Conservation (phyloP, 2,888 invertebrate species). For the Phyto melanocephala region DNA sequence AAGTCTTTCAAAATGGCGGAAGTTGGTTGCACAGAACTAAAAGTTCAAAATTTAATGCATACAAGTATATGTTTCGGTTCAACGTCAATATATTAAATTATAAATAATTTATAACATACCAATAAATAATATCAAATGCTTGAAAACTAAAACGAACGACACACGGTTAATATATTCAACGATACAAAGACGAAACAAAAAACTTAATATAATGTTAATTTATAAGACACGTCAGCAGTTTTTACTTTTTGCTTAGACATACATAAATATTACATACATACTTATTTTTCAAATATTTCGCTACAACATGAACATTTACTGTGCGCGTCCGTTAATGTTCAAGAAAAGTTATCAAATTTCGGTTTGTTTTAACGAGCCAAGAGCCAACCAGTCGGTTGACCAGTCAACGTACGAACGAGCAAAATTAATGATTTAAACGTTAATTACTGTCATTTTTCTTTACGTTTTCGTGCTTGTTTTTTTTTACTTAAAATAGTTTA, state of each 20-base stretch:
- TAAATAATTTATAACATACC: conserved; percentile 49
- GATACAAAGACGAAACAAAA: not conserved
- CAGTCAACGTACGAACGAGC: conserved; percentile 23
- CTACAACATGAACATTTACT: conserved; percentile 17
- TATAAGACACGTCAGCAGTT: conserved; percentile 62
- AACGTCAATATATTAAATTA: conserved; percentile 44
- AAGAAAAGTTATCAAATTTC: conserved; percentile 52
- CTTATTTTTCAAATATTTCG: conserved; percentile 63
- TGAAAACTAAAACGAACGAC: conserved; percentile 18
- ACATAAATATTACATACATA: no score
- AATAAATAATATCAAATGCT: conserved; percentile 30
- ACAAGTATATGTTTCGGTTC: not conserved
- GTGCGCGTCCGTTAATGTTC: not conserved
- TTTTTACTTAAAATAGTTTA: conserved; percentile 21
- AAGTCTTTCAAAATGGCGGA: conserved; percentile 52
- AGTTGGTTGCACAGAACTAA: conserved; percentile 18
- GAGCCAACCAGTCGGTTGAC: not conserved
- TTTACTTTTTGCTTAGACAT: conserved; percentile 15
- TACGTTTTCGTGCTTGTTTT: not conserved
- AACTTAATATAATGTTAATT: conserved; percentile 52
- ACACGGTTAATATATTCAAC: conserved; percentile 22
- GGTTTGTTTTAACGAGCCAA: conserved; percentile 39
- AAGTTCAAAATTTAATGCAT: not conserved
- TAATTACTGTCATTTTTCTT: conserved; percentile 59
- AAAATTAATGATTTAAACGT: conserved; percentile 49